These are phyloP conservation scores for Agrilus planipennis DNA, from an alignment of 1,140 invertebrate genomes.

Conservation along the genomic window DNA sequence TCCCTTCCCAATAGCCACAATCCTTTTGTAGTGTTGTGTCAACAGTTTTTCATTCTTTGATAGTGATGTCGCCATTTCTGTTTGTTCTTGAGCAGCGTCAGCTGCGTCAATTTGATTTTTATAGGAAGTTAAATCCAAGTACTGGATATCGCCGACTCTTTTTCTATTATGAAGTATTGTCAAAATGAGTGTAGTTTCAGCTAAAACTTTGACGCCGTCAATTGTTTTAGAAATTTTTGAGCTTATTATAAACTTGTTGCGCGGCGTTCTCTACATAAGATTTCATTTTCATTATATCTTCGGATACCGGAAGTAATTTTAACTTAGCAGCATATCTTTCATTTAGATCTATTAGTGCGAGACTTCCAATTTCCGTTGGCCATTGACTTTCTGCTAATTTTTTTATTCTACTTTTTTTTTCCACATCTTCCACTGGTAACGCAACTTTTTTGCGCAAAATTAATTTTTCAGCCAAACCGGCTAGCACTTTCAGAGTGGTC, in stretches of 20 bases:
- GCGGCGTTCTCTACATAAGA: conserved; percentile 13
- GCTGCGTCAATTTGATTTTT: background rate
- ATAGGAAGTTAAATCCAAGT: background rate
- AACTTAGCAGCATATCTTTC: conserved; percentile 14
- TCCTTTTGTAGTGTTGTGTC: conserved; percentile 3
- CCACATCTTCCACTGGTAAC: conserved; percentile 10
- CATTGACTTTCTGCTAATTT: conserved; percentile 15
- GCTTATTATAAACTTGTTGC: background rate
- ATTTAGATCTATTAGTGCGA: conserved; percentile 18
- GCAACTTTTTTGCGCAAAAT: conserved; percentile 6
- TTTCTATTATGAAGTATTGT: conserved; percentile 6
- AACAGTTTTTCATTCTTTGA: conserved; percentile 1
- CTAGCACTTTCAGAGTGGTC: conserved; percentile 12
- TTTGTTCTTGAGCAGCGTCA: background rate
- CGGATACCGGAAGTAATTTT: conserved; percentile 12
- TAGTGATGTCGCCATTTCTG: background rate
- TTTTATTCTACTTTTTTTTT: conserved; percentile 14
- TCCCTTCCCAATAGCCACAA: conserved; percentile 1
- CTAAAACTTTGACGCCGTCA: conserved; percentile 1
- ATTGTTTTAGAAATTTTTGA: background rate
- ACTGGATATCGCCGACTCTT: conserved; percentile 6
- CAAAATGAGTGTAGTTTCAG: background rate
- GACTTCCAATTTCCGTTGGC: conserved; percentile 15
- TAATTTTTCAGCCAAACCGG: conserved; percentile 11
- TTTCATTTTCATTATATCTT: conserved; percentile 13